Evolutionary conservation across 37 sponge, comb jelly and placozoan genomes (phyloP), one percentile per base, ranked within the genome.

Genomic region (Geodia barretti): DNA sequence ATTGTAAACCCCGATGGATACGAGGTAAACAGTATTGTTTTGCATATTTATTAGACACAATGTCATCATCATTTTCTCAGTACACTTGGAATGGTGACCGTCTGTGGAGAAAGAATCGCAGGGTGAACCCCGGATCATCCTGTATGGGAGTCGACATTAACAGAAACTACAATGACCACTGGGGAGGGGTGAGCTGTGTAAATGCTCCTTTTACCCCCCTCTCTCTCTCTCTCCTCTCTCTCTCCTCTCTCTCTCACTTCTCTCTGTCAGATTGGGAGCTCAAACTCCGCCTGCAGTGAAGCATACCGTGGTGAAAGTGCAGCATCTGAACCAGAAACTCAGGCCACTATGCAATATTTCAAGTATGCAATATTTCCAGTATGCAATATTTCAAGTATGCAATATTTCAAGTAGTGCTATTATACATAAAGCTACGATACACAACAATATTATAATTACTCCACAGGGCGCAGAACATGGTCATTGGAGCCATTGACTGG

Each of bases 1-100:
- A 68, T 95, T 73, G 89, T 83, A 7, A 89, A 88, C 54, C 87
- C 95, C 43, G 95, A 95, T 95, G 95, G 95, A 29, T 95, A 95
- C 75, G 80, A 23, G 60, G 93, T 92, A 67, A 81, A 88, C 68
- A 29, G 68, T 21, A 59, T 59, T 59, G 60, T 21, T 59, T 21
- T 65, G 5, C 26, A 65, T 29, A 65, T 30, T n/a, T 65, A 65
- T 65, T 7, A 25, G 21, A 74, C 7, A 37, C 30, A 74, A 30
- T 28, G 11, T 35, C 32, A n/a, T 40, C 68, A 67, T 38, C 36
- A n/a, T 33, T 54, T 3, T 73, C 35, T 33, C 79, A 92, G 93
- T 89, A 88, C 26, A 89, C 89, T 0, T 88, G 93, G 93, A 60
- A 41, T n/a, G 64, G 39, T 21, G 76, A 80, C 66, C 77, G 95